These are phyloP conservation scores for Diadumene lineata DNA, from an alignment of 92 coral and sea anemone genomes.

Conservation along the genomic window DNA sequence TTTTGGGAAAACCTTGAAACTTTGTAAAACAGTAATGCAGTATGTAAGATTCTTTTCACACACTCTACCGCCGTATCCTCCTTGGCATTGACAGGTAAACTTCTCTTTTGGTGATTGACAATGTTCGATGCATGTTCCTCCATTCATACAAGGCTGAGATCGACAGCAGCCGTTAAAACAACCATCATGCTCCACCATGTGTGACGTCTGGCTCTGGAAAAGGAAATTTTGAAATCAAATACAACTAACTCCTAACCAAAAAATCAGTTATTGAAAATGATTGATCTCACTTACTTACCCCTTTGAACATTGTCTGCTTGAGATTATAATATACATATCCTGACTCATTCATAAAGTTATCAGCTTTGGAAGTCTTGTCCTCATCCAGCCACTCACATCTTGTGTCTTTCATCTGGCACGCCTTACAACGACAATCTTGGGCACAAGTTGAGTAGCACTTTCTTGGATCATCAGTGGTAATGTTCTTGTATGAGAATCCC, in stretches of 20 bases:
- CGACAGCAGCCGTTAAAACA: too few relatives aligned
- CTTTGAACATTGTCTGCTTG: too few relatives aligned
- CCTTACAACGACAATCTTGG: too few relatives aligned
- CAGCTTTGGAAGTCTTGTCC: slow-evolving; percentile 36
- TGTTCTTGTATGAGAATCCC: too few relatives aligned
- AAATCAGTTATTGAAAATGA: too few relatives aligned
- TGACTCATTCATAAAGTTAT: too few relatives aligned
- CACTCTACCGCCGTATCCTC: slow-evolving; percentile 9
- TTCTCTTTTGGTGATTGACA: slow-evolving; percentile 11
- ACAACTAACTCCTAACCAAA: not conserved
- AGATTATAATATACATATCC: too few relatives aligned
- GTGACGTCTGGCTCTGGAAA: slow-evolving; percentile 4
- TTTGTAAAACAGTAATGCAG: slow-evolving; percentile 15
- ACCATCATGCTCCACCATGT: slow-evolving; percentile 32
- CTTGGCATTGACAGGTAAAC: slow-evolving; percentile 41
- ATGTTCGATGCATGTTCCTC: too few relatives aligned
- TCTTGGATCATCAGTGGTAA: too few relatives aligned
- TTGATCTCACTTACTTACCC: slow-evolving; percentile 1
- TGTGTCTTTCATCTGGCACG: slow-evolving; percentile 7
- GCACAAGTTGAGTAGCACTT: too few relatives aligned
- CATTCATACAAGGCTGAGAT: too few relatives aligned
- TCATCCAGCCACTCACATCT: slow-evolving; percentile 30
- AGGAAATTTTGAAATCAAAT: not conserved
- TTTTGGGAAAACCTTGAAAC: not conserved
- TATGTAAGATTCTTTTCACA: not conserved